Evolutionary conservation across 2,888 invertebrate species (phyloP), one percentile per base, ranked within the genome.

Genomic region (Hyposoter dolosus): DNA sequence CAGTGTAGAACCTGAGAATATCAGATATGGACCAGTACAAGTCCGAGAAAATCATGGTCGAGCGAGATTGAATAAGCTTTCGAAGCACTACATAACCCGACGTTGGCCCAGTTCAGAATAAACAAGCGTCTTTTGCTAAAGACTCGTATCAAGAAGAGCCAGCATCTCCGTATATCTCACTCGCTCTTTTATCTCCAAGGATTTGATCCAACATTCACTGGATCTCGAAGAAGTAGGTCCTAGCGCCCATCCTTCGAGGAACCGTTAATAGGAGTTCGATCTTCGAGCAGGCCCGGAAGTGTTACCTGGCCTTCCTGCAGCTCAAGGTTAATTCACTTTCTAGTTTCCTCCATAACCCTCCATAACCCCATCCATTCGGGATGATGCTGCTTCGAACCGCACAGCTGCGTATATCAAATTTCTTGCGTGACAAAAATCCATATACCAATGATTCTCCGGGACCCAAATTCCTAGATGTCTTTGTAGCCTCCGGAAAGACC

Each of bases 211-310:
- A 35, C 81, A 45, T 66, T 69, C 45, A 68, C 63, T 45, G 28
- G 40, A 19, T 81, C 77, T 43, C 53, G 53, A 50, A 74, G 83
- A 78, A 75, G 66, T 72, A 68, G 71, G 80, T 83, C 50, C 47
- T 63, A 35, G 50, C 50, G 12, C 43, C 66, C 23, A 65, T 60
- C 68, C 79, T 66, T 56, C 43, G 56, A 63, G 66, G 77, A 74
- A 75, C 88, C 89, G 90, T 89, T 91, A 92, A 92, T 92, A 91
- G n/a, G n/a, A n/a, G 91, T 90, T 91, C 90, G 91, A 91, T 90
- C 90, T 40, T 10, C 40, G 40, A 40, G 40, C 85, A 88, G 74
- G 74, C 89, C 89, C 88, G 86, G 86, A 88, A 90, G 90, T 89
- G 89, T 88, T 88, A 89, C 89, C 89, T 84, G 88, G 88, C 84